Base-by-base conservation (phyloP, 2,888 invertebrate species). In the Drosophila meridionalis region DNA sequence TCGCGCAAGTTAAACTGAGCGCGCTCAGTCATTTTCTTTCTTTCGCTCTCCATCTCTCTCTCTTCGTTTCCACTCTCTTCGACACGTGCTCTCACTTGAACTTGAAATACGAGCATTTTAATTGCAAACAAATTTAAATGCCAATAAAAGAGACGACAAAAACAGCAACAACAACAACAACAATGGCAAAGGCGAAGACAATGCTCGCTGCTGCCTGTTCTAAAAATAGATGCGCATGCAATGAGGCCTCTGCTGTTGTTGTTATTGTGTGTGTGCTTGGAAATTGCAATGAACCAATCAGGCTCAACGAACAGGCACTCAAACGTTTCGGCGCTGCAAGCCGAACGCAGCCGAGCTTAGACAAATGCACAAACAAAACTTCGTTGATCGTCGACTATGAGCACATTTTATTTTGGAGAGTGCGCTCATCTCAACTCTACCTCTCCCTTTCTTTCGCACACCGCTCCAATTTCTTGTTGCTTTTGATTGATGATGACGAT, bases 401-500 rank as follows among this genome's bases (percentile, higher is more conserved):
- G 30, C 8, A 26, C 47, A 12, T 38, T 48, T 70, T 20, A 12
- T n/a, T 48, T 70, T 26, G 32, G 11, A 20, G 30, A 61, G 30
- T 43, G 45, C 47, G 47, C 59, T 59, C 59, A 59, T 60, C 42
- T n/a, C 20, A 20, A 28, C 28, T 12, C 11, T 20, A 1, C 11
- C 57, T 47, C 28, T n/a, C 48, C 7, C 36, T 50, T 68, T 57
- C 36, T 42, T n/a, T 14, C 30, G 60, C 45, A 56, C 58, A 64
- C 52, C 68, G 63, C 67, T 82, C 30, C 28, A 69, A 76, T 82
- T 82, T 76, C 63, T 68, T 66, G 69, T 40, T 82, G 62, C 69
- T 30, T 69, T 71, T 82, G 89, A 84, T 84, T 84, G 80, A 84
- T 89, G 87, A 72, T 64, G 64, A 66, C 50, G 89, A 76, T 84